Evolutionary conservation across 2,113 vertebrate genomes (phyloP).

Genomic region (Marcusenius ussheri): DNA sequence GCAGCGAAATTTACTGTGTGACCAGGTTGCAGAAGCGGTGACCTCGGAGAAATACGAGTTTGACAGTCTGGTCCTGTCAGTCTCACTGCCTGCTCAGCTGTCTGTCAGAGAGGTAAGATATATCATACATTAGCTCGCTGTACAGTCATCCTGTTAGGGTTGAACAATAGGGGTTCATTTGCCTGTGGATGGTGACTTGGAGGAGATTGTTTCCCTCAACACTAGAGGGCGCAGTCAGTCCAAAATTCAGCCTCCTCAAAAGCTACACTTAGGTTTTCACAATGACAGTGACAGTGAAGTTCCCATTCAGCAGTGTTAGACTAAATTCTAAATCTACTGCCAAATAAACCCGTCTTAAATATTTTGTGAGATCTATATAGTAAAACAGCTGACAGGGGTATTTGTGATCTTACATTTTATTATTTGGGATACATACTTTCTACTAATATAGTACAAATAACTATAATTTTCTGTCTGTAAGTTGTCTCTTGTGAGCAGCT

Average conservation of each 20-base stretch:
- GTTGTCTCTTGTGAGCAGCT: background rate
- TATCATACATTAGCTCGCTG: background rate
- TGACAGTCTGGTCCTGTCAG: slow-evolving; percentile 76
- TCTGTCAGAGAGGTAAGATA: slow-evolving; percentile 84
- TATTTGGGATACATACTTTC: background rate
- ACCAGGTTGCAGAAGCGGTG: slow-evolving; percentile 76
- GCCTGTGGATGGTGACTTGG: background rate
- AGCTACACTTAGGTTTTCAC: background rate
- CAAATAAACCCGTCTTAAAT: background rate
- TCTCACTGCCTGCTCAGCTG: slow-evolving; percentile 88
- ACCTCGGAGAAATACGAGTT: slow-evolving; percentile 73
- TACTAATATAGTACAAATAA: background rate
- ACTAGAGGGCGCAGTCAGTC: background rate
- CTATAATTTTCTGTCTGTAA: background rate
- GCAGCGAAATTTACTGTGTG: background rate
- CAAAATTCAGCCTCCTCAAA: background rate
- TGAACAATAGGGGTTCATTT: background rate
- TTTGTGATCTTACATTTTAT: background rate
- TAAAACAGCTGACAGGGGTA: background rate
- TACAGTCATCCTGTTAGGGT: background rate
- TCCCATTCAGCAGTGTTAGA: background rate
- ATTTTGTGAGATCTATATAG: background rate
- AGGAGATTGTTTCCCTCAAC: background rate
- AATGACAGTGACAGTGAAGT: background rate
- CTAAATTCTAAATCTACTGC: background rate